These are phyloP conservation scores for Bibio marci DNA, from an alignment of 2,888 invertebrate genomes.

Conservation along the genomic window DNA sequence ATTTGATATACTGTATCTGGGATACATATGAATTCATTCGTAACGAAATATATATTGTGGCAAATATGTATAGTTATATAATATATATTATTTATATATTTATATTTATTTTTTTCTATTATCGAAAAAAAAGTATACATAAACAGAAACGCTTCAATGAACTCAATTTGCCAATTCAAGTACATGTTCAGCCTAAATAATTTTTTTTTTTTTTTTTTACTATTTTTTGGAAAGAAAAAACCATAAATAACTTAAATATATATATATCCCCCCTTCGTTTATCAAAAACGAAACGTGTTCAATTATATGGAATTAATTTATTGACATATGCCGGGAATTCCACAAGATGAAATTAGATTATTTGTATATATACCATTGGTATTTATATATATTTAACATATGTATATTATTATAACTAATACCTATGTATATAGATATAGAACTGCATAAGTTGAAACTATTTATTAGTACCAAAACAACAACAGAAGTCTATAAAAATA, in stretches of 20 bases:
- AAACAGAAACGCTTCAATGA: not conserved
- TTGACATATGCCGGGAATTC: constrained; percentile 1
- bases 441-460: too few relatives aligned
- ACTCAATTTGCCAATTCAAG: not conserved
- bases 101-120: too few relatives aligned
- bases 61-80: too few relatives aligned
- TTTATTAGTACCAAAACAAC: too few relatives aligned
- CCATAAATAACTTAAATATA: constrained; percentile 2
- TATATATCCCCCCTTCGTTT: constrained; percentile 2
- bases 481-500: too few relatives aligned
- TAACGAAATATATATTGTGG: too few relatives aligned
- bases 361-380: not conserved
- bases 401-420: too few relatives aligned
- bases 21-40: too few relatives aligned
- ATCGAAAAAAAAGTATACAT: not conserved
- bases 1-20: too few relatives aligned
- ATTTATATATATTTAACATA: too few relatives aligned
- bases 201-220: not conserved
- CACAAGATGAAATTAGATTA: constrained; percentile 1
- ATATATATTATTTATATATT: too few relatives aligned
- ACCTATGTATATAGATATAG: too few relatives aligned
- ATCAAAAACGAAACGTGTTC: constrained; percentile 2
- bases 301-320: constrained; percentile 3
- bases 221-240: not conserved
- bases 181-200: not conserved